Evolutionary conservation across 1,140 invertebrate species (phyloP), one percentile per base, ranked within the genome.

Genomic region (Melanaphis sacchari): DNA sequence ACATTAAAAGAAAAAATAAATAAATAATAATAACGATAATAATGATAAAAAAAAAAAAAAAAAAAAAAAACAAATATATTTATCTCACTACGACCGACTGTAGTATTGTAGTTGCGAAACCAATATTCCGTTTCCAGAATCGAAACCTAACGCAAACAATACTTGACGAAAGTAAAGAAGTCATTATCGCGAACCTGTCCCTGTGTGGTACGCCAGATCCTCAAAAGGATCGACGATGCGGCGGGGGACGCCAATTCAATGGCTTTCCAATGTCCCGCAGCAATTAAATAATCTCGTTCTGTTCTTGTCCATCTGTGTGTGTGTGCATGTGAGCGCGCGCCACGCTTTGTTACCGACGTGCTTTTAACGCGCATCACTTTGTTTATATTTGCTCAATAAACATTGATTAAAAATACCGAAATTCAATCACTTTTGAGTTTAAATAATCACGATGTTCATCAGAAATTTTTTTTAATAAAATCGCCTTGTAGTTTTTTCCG

Each of bases 401-500:
- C 87, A 89, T 89, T 21, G 46, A 89, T 89, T 89, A 89, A 89
- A 89, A 89, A 89, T 52, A 89, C 46, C 46, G n/a, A 89, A 52
- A 89, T 52, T 36, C 87, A 89, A 89, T 89, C 87, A 52, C 43
- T 89, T 49, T 46, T 49, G 5, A 46, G 43, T 88, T 88, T 49
- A 88, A 88, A 88, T 88, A 49, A 49, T 36, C 31, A 22, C n/a
- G 7, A 46, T n/a, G 85, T 36, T 49, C 31, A 87, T 87, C 43
- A 5, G 76, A 81, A 38, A 38, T 36, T 11, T 76, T 59, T 76
- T 76, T 76, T 26, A 31, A 31, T 85, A 76, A 31, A 85, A 85
- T 26, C 2, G 9, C 82, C 38, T 40, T 76, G 59, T 49, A 21
- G 6, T 2, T 46, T 31, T 41, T 87, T 43, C 26, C 41, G 9